Conservation (phyloP, 1,140 invertebrate species). For the Augochlora pura region DNA sequence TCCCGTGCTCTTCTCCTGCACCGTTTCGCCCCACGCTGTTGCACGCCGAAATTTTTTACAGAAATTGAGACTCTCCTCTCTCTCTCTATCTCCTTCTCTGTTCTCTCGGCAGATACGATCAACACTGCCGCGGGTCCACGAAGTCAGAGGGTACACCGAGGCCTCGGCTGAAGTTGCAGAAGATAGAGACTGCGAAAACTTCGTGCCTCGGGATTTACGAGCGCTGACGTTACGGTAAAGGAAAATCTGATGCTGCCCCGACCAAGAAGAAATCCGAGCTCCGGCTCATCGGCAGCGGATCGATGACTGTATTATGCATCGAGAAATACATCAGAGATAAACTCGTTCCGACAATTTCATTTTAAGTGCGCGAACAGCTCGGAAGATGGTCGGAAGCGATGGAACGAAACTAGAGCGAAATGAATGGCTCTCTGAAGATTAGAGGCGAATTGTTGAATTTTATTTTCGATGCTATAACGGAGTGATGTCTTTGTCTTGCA, state of each 20-base stretch:
- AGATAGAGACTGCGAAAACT: background rate
- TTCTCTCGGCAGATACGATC: constrained; percentile 38
- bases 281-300: no score
- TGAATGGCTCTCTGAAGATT: no score
- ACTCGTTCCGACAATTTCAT: no score
- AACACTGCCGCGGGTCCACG: constrained; percentile 12
- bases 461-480: no score
- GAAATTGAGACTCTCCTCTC: background rate
- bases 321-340: no score
- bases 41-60: constrained; percentile 33
- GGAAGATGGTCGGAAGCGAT: no score
- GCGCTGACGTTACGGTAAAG: background rate
- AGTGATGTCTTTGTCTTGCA: no score
- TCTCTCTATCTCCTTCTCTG: constrained; percentile 15
- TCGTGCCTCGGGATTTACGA: background rate
- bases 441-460: no score
- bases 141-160: constrained; percentile 28
- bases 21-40: constrained; percentile 28
- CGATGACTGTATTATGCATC: no score
- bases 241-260: background rate
- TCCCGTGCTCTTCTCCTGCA: constrained; percentile 19
- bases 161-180: background rate
- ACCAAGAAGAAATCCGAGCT: background rate
- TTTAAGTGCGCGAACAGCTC: no score
- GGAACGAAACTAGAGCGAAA: no score